phyloP scores from a whole-genome alignment of 2,113 vertebrate species.

The Eolophus roseicapilla region DNA sequence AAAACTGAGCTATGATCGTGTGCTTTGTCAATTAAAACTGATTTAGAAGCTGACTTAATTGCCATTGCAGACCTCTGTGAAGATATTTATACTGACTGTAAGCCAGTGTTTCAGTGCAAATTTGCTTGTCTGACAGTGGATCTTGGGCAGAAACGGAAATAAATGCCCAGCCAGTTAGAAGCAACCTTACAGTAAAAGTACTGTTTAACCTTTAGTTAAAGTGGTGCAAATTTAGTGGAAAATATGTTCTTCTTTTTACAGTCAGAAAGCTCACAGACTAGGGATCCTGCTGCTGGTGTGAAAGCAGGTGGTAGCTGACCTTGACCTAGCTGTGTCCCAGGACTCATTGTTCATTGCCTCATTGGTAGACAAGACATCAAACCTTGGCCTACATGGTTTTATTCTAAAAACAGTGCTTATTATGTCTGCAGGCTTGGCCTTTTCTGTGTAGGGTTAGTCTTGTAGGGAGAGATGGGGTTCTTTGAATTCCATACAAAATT shows the following conservation, averaged over 20 bases:
- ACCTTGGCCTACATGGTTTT: neutral
- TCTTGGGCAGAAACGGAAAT: neutral
- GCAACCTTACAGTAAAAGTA: neutral
- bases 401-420: neutral
- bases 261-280: neutral
- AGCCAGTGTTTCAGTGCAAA: neutral
- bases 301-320: neutral
- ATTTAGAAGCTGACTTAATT: neutral
- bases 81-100: neutral
- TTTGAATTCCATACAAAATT: neutral
- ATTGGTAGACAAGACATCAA: neutral
- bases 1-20: neutral
- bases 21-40: neutral
- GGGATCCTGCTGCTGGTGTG: neutral
- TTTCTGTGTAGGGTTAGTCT: neutral
- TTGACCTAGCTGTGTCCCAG: neutral
- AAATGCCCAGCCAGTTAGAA: neutral
- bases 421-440: accelerated
- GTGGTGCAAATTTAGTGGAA: neutral
- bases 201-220: neutral
- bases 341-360: neutral
- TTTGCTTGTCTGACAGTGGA: neutral
- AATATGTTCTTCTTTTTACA: accelerated
- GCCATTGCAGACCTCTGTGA: neutral
- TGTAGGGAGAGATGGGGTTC: neutral